Percentiles rank a stretch among this genome's conserved stretches.
phyloP scores from a whole-genome alignment of 2,797 vertebrate genomes.

The Alectoris magna region DNA sequence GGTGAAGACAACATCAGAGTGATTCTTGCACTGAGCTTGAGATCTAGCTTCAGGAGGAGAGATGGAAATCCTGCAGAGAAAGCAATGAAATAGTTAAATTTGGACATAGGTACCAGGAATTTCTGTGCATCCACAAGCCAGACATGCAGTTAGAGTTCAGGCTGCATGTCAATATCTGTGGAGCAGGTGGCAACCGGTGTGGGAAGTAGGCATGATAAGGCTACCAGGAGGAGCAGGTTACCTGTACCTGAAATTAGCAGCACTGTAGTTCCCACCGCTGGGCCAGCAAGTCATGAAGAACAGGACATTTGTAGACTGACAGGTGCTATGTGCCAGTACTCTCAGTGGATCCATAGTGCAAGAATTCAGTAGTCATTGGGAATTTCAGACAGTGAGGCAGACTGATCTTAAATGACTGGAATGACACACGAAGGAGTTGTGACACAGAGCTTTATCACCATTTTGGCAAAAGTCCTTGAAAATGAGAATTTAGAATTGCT shows the following conservation, averaged over 20 bases:
- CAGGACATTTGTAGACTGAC: not conserved
- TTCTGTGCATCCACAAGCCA: not conserved
- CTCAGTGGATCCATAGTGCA: not conserved
- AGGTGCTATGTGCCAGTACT: too few relatives aligned
- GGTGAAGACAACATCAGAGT: not conserved
- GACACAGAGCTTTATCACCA: rapidly evolving
- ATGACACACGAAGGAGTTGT: rapidly evolving
- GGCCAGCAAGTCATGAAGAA: not conserved
- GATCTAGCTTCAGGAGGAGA: not conserved
- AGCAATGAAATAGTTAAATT: not conserved
- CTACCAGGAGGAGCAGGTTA: not conserved
- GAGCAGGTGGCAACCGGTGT: not conserved
- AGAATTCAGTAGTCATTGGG: not conserved
- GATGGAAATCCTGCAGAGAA: not conserved
- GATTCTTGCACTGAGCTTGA: not conserved
- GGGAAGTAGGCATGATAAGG: not conserved
- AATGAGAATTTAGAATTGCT: not conserved
- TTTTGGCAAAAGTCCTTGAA: not conserved
- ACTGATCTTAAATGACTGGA: not conserved
- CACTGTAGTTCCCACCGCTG: not conserved
- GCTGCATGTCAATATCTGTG: not conserved
- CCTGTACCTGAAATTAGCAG: not conserved
- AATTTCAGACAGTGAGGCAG: not conserved
- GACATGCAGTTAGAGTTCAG: not conserved
- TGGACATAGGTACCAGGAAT: not conserved